Base-by-base conservation (phyloP, 2,888 invertebrate genomes). In the Caenorhabditis wallacei region DNA sequence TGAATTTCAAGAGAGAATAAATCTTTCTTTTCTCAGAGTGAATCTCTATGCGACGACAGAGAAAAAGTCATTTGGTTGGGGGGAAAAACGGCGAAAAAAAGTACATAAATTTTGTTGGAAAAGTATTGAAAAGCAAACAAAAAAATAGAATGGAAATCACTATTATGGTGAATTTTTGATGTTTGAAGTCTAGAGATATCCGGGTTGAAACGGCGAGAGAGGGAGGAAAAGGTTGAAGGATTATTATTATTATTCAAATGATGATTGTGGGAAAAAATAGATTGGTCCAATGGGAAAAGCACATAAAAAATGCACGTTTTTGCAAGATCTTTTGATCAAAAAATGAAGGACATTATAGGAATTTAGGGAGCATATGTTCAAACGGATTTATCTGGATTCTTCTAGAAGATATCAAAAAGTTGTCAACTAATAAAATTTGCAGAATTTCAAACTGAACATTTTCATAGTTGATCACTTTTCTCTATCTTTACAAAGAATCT, bases 61-160 rank as follows among this genome's bases (percentile, higher is more conserved):
- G 3, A 24, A 64, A 35, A 64, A 63, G 46, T 46, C 46, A 63
- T 63, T 46, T 46, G 63, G 63, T 10, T 48, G 46, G 64, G 20
- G 10, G 61, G 8, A 8, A 30, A 37, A n/a, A 43, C 61, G 43
- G 20, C 20, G 53, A 53, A 66, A 53, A 35, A 66, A 66, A 66
- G 66, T 66, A 51, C 66, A 66, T 53, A 66, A 66, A 66, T 66
- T 35, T 66, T 66, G 48, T 30, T 66, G 53, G 66, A 53, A 64
- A 66, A 40, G 37, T 30, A 16, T 40, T 40, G 59, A 40, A 59
- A 59, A 59, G 30, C 59, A 37, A 24, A 61, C 43, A 22, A 43
- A 43, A 59, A 59, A 59, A 4, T 1, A 18, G 5, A 16, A 56
- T n/a, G 16, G 30, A 56, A 54, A 30, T 16, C 16, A 30, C 30